Percentiles rank a stretch among this genome's conserved stretches.
Evolutionary conservation across 30 jellyfish, hydroid and myxozoan genomes (phyloP).

Genomic region (Nemopilema nomurai): DNA sequence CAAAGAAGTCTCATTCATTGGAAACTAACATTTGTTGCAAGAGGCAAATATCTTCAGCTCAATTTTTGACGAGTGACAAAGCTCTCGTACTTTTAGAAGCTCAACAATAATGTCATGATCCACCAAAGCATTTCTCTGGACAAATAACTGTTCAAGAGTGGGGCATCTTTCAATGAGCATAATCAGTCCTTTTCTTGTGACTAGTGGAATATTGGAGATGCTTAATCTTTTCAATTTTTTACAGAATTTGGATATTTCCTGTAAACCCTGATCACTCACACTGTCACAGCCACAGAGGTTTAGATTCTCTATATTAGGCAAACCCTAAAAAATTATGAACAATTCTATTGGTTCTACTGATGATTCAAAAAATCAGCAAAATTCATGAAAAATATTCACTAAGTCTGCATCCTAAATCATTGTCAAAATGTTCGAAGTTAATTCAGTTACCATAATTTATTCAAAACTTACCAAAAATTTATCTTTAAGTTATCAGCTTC

Average conservation of each 20-base stretch:
- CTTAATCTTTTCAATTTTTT: slow-evolving; percentile 2
- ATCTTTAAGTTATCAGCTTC: no score
- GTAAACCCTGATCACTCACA: slow-evolving; percentile 33
- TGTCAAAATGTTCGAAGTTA: no score
- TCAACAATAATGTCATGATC: slow-evolving; percentile 16
- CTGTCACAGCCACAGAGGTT: slow-evolving; percentile 43
- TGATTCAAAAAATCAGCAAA: no score
- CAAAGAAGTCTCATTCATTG: neutral
- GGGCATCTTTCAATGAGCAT: slow-evolving; percentile 13
- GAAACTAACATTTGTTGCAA: neutral
- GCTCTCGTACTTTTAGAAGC: slow-evolving; percentile 1
- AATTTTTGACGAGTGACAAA: neutral
- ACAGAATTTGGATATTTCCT: neutral
- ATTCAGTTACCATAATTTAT: no score
- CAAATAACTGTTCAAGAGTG: slow-evolving; percentile 1
- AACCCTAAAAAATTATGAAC: slow-evolving; percentile 14
- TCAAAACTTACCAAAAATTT: no score
- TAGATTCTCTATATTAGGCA: slow-evolving; percentile 14
- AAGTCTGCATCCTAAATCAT: no score
- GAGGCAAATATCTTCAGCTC: slow-evolving; percentile 8
- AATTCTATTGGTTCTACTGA: no score
- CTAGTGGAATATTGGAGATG: slow-evolving; percentile 32
- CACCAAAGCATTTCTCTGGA: slow-evolving; percentile 23
- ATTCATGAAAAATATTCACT: no score
- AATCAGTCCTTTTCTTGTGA: slow-evolving; percentile 24